phyloP scores from a whole-genome alignment of 2,797 vertebrate species.

The Coreius guichenoti region DNA sequence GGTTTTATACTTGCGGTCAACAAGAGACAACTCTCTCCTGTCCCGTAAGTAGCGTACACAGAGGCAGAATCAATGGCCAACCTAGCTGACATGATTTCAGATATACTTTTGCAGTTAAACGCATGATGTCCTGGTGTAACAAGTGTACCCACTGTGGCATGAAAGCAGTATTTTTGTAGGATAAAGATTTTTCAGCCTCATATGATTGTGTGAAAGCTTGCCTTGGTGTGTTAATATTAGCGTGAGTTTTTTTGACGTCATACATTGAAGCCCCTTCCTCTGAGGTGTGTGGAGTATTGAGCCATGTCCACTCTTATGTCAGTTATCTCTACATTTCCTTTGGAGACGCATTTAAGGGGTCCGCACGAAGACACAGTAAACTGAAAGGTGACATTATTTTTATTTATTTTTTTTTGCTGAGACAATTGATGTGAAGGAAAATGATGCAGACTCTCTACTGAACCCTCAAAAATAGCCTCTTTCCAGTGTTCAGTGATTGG shows the following conservation, averaged over 20 bases:
- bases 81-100: conserved; percentile 22
- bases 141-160: conserved; percentile 53
- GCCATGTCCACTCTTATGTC: conserved; percentile 6
- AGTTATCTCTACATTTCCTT: conserved; percentile 29
- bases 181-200: conserved; percentile 32
- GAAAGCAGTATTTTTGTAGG: conserved; percentile 64
- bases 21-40: not conserved
- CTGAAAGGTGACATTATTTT: not conserved
- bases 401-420: not conserved
- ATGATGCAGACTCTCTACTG: conserved; percentile 14
- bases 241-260: not conserved
- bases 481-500: conserved; percentile 6
- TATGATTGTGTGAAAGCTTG: conserved; percentile 43
- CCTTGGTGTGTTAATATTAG: conserved; percentile 44
- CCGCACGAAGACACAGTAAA: conserved; percentile 21
- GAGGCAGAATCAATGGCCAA: conserved; percentile 26
- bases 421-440: conserved; percentile 44
- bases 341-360: conserved; percentile 16
- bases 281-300: conserved; percentile 56
- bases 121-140: conserved; percentile 54
- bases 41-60: not conserved
- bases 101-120: conserved; percentile 54
- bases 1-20: conserved; percentile 29
- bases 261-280: conserved; percentile 53
- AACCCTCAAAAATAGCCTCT: conserved; percentile 13